These are phyloP conservation scores for Takifugu ocellatus DNA, from an alignment of 2,797 vertebrate species.

Conservation along the genomic window DNA sequence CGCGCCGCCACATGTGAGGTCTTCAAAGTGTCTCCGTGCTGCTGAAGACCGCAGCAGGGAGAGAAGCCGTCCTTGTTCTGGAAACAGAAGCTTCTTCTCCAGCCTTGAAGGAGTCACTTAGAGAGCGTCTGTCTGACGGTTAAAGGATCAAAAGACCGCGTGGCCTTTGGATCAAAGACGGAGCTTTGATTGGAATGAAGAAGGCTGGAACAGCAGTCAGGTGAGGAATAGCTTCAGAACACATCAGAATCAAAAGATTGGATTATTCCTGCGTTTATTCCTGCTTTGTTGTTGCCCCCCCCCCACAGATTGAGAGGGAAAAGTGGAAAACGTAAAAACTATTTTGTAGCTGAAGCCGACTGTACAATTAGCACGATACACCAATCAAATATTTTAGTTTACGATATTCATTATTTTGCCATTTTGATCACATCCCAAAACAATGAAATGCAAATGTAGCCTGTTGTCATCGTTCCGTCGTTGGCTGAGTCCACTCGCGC, in stretches of 20 bases:
- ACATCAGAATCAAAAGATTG: constrained; percentile 54
- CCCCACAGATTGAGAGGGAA: background rate
- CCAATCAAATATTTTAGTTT: background rate
- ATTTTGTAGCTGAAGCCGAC: background rate
- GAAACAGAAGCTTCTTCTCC: constrained; percentile 52
- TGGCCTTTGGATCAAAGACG: constrained; percentile 59
- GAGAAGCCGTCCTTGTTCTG: constrained; percentile 47
- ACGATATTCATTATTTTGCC: background rate
- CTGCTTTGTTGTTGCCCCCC: too few relatives aligned
- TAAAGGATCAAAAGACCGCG: constrained; percentile 65
- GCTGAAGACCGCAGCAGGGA: constrained; percentile 48
- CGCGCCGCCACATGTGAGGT: constrained; percentile 48
- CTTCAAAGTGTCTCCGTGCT: constrained; percentile 42
- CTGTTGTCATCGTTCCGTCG: too few relatives aligned
- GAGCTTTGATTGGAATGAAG: constrained; percentile 72
- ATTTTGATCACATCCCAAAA: background rate
- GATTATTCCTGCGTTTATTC: too few relatives aligned
- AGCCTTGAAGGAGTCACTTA: constrained; percentile 33
- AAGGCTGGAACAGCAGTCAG: constrained; percentile 30
- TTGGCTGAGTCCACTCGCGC: too few relatives aligned
- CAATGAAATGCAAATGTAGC: too few relatives aligned
- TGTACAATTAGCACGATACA: background rate
- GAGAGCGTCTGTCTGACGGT: constrained; percentile 47
- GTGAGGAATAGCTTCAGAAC: constrained; percentile 40
- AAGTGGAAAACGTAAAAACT: too few relatives aligned